Evolutionary conservation across 2,797 vertebrate genomes (phyloP).

Genomic region (Phaenicophaeus curvirostris): DNA sequence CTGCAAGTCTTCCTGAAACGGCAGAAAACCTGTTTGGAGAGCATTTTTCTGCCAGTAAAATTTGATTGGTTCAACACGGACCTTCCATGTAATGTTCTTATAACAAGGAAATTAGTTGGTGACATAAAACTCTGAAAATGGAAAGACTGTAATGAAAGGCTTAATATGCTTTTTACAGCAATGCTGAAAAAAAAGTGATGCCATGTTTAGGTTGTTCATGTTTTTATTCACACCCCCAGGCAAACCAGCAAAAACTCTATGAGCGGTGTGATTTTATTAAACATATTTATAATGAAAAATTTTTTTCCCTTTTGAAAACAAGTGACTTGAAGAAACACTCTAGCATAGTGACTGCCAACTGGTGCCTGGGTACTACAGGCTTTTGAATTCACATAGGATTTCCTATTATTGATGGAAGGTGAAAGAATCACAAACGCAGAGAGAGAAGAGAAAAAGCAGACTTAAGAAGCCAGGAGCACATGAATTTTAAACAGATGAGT

Average conservation of each 20-base stretch:
- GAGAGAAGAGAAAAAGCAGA: neutral
- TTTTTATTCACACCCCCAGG: conserved; percentile 13
- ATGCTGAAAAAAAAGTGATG: neutral
- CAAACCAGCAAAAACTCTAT: conserved; percentile 10
- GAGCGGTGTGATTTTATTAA: neutral
- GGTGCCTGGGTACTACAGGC: neutral
- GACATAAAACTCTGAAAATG: conserved; percentile 9
- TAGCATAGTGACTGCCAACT: neutral
- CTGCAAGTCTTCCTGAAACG: neutral
- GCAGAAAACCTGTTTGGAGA: neutral
- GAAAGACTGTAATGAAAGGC: conserved; percentile 35
- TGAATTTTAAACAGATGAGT: conserved; percentile 27
- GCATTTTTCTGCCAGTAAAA: conserved; percentile 2
- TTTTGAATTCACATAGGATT: neutral
- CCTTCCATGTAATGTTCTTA: neutral
- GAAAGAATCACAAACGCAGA: neutral
- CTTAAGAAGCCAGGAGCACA: neutral
- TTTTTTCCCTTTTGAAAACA: conserved; percentile 31
- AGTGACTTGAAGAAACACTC: neutral
- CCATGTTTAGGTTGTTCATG: neutral
- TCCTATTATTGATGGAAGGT: neutral
- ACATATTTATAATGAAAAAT: neutral
- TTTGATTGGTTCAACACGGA: neutral
- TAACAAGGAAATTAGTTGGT: conserved; percentile 23
- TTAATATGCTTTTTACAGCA: conserved; percentile 11